Evolutionary conservation across 2,888 invertebrate genomes (phyloP).

Genomic region (Caenorhabditis macrosperma): DNA sequence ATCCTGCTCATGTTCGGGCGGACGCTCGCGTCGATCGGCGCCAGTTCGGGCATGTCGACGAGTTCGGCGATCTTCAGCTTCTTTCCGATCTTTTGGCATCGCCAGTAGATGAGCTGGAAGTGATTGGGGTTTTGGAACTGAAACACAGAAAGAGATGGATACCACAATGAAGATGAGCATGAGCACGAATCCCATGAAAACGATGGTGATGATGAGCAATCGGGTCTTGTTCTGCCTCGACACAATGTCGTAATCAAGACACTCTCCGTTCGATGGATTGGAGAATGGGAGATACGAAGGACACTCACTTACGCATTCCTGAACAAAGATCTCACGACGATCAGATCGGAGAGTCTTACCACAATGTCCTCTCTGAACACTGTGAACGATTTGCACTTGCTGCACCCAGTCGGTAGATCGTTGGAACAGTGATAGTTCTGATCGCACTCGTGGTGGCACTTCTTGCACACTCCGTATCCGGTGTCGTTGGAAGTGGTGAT

Average conservation of each 20-base stretch:
- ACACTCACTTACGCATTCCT: constrained; percentile 68
- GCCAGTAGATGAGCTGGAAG: constrained; percentile 51
- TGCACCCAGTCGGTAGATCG: constrained; percentile 37
- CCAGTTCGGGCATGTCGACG: constrained; percentile 65
- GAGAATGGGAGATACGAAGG: constrained; percentile 61
- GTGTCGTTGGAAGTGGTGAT: background rate
- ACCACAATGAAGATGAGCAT: constrained; percentile 59
- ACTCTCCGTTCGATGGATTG: constrained; percentile 47
- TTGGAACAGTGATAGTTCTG: constrained; percentile 62
- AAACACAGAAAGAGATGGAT: background rate
- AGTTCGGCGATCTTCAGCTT: constrained; percentile 59
- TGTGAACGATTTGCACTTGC: constrained; percentile 21
- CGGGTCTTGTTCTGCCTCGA: constrained; percentile 36
- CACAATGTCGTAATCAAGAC: constrained; percentile 63
- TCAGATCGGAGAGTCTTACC: background rate
- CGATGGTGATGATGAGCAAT: constrained; percentile 37
- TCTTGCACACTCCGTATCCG: constrained; percentile 19
- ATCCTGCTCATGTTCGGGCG: constrained; percentile 73
- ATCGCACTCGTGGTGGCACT: constrained; percentile 68
- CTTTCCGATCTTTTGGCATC: constrained; percentile 46
- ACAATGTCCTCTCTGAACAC: constrained; percentile 3
- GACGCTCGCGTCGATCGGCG: constrained; percentile 56
- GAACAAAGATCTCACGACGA: background rate
- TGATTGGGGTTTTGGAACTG: too few relatives aligned
- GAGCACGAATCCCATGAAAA: constrained; percentile 44